These are phyloP conservation scores for Drepanosiphum platanoidis DNA, from an alignment of 2,888 invertebrate species.

Conservation along the genomic window DNA sequence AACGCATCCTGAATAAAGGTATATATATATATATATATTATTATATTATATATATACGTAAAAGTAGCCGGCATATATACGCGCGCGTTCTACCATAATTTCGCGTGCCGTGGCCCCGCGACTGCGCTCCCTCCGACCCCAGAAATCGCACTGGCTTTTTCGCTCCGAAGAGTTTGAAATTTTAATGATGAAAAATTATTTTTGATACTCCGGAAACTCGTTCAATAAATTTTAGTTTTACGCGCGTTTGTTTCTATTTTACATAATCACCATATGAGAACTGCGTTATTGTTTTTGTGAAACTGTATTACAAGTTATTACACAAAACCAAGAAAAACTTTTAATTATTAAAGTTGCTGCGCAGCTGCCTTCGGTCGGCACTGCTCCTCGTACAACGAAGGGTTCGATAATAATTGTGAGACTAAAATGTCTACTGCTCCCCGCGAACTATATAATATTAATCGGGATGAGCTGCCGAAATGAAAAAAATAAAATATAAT, in stretches of 20 bases:
- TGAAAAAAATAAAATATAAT: not conserved
- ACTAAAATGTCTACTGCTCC: not conserved
- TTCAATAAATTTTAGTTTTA: constrained; percentile 10
- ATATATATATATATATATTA: not conserved
- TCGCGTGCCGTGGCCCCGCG: too few relatives aligned
- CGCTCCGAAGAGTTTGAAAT: not conserved
- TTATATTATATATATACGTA: too few relatives aligned
- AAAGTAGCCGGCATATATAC: too few relatives aligned
- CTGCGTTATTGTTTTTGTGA: constrained; percentile 11
- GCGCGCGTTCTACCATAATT: too few relatives aligned
- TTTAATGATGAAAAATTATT: constrained; percentile 30
- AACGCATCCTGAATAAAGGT: too few relatives aligned
- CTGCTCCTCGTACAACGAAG: not conserved
- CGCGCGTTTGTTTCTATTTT: not conserved
- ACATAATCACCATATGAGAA: not conserved
- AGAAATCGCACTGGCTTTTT: not conserved
- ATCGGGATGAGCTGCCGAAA: not conserved
- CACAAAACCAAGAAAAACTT: constrained; percentile 31
- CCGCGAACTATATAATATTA: too few relatives aligned
- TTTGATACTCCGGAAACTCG: not conserved
- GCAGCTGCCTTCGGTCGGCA: constrained; percentile 23
- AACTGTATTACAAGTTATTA: constrained; percentile 32
- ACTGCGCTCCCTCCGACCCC: not conserved
- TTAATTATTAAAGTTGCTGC: constrained; percentile 47
- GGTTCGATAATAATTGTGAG: constrained; percentile 15